phyloP scores from a whole-genome alignment of 2,888 invertebrate species.

The Rhodophaea formosa region DNA sequence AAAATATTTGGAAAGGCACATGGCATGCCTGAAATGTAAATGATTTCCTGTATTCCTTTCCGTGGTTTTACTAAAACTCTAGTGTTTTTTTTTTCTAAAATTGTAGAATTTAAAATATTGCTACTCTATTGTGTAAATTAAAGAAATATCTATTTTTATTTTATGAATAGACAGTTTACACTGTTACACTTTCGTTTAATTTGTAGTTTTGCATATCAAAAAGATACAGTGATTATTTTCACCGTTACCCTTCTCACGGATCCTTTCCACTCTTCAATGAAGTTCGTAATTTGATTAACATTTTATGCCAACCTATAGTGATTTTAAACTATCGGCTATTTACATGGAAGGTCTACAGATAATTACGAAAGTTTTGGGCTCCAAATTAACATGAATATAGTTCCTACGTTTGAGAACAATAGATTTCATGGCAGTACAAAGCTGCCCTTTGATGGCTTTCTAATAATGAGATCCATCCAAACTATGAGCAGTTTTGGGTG shows the following conservation, averaged over 20 bases:
- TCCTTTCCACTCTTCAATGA: not conserved
- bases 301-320: not conserved
- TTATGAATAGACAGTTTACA: no score
- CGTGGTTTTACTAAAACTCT: no score
- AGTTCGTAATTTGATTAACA: not conserved
- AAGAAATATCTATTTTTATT: no score
- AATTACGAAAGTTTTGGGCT: constrained; percentile 10
- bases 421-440: constrained; percentile 4
- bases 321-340: not conserved
- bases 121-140: no score
- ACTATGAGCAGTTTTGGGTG: not conserved
- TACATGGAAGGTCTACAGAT: not conserved
- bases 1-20: no score
- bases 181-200: no score
- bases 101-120: no score
- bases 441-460: constrained; percentile 10
- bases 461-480: constrained; percentile 1
- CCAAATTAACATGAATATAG: constrained; percentile 13
- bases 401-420: constrained; percentile 7
- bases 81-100: no score
- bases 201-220: no score
- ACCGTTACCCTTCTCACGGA: not conserved
- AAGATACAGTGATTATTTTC: no score
- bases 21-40: no score
- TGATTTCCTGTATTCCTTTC: no score